phyloP scores from a whole-genome alignment of 2,888 invertebrate genomes.

The Orchestes rusci region DNA sequence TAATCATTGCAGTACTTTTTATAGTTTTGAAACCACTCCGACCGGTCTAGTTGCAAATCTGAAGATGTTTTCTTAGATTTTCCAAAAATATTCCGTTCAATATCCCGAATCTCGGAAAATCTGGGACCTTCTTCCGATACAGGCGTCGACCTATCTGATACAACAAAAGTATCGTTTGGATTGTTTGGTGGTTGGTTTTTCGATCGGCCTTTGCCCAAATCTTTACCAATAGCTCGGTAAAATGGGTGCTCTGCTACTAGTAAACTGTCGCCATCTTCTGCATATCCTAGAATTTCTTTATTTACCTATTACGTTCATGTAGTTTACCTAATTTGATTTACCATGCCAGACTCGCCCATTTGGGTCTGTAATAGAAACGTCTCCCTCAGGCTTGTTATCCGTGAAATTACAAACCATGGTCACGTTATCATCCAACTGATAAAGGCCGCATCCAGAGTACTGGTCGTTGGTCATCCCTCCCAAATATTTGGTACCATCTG shows the following conservation, averaged over 20 bases:
- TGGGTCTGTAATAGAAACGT: conserved; percentile 46
- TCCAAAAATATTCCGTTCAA: conserved; percentile 34
- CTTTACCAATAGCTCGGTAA: conserved; percentile 30
- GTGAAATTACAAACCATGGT: conserved; percentile 45
- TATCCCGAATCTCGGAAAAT: conserved; percentile 20
- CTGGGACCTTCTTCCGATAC: conserved; percentile 9
- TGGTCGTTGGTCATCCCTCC: conserved; percentile 48
- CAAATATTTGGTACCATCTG: conserved; percentile 47
- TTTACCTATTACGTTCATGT: too few species aligned
- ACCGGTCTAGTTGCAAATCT: conserved; percentile 27
- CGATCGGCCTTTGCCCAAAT: conserved; percentile 31
- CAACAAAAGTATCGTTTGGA: conserved; percentile 5
- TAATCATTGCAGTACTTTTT: conserved; percentile 27
- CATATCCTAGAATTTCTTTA: conserved; percentile 29
- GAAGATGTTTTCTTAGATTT: conserved; percentile 29
- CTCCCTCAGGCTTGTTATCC: conserved; percentile 48
- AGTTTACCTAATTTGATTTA: too few species aligned
- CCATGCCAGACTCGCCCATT: conserved; percentile 51
- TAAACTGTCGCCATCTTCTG: conserved; percentile 28
- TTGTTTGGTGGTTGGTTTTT: conserved; percentile 7
- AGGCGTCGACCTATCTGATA: conserved; percentile 3
- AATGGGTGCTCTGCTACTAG: conserved; percentile 37
- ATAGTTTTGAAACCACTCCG: conserved; percentile 32
- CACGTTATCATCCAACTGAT: conserved; percentile 49
- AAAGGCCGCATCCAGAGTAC: conserved; percentile 49